Conservation (phyloP, 2,888 invertebrate genomes). For the Rotaria socialis region DNA sequence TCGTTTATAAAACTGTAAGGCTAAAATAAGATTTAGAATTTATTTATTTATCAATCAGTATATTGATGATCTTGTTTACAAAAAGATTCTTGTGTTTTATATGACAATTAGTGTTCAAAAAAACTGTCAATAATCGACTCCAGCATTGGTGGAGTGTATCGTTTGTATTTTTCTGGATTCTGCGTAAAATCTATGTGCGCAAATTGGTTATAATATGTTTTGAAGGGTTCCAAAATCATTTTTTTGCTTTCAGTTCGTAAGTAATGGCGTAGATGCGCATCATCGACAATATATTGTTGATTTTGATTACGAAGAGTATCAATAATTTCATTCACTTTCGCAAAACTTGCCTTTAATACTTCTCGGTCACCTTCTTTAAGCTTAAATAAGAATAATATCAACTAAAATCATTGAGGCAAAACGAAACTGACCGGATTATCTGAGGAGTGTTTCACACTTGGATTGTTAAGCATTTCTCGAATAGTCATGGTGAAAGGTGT, state of each 20-base stretch:
- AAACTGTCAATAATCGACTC: background rate
- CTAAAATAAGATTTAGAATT: too few species aligned
- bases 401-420: background rate
- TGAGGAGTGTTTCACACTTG: background rate
- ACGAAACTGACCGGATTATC: background rate
- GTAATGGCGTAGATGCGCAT: background rate
- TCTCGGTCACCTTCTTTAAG: background rate
- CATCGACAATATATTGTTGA: constrained; percentile 15
- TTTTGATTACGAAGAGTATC: background rate
- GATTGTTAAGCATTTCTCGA: constrained; percentile 5
- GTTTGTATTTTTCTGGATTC: background rate
- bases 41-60: too few species aligned
- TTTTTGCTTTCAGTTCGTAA: background rate
- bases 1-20: too few species aligned
- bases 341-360: background rate
- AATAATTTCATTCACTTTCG: background rate
- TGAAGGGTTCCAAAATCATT: background rate
- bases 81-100: too few species aligned
- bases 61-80: too few species aligned
- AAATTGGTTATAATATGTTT: background rate
- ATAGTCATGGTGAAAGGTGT: background rate
- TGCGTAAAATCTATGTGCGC: background rate
- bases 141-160: background rate
- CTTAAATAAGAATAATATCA: background rate
- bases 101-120: background rate